phyloP scores from a whole-genome alignment of 2,797 vertebrate species.

The Cheirogaleus major region DNA sequence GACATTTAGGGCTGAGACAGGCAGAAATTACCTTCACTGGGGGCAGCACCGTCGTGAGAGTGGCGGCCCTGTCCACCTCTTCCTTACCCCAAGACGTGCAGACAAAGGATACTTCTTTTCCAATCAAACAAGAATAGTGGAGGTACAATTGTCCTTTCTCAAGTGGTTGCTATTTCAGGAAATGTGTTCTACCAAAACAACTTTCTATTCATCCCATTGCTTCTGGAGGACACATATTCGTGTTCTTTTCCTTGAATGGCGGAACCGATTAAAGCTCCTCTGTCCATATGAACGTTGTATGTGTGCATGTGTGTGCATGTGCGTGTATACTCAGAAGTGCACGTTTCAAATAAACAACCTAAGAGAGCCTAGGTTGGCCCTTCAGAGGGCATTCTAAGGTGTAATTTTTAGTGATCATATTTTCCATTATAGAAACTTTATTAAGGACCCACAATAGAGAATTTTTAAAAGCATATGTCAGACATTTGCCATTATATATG shows the following conservation, averaged over 20 bases:
- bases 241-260: not conserved
- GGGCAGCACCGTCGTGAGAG: accelerated
- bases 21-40: not conserved
- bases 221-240: accelerated
- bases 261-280: not conserved
- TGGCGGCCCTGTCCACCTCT: accelerated
- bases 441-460: not conserved
- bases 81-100: not conserved
- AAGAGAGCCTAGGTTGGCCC: not conserved
- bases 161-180: not conserved
- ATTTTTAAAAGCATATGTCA: not conserved
- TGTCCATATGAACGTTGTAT: not conserved
- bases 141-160: not conserved
- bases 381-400: not conserved
- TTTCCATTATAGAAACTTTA: not conserved
- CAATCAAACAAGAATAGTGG: not conserved
- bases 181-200: not conserved
- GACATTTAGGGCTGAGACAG: not conserved
- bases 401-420: not conserved
- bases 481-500: not conserved
- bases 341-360: not conserved
- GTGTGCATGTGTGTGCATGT: too few relatives aligned
- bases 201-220: too few relatives aligned
- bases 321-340: not conserved
- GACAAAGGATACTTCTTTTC: not conserved